These are phyloP conservation scores for Potamarius usumacintae DNA, from an alignment of 2,113 vertebrate species.

Conservation along the genomic window DNA sequence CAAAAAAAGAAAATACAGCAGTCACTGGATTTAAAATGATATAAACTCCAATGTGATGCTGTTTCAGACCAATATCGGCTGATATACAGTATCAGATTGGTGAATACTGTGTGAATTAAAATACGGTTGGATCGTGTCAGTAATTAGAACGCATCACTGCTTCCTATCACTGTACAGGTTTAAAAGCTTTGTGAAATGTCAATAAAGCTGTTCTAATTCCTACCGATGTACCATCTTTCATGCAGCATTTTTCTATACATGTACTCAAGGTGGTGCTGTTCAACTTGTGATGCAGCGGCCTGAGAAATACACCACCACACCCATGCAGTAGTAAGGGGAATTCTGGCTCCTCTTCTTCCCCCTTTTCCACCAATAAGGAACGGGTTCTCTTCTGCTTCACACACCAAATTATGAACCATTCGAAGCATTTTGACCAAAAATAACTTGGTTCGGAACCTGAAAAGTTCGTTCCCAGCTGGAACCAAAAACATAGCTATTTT, in stretches of 20 bases:
- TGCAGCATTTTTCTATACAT: not conserved
- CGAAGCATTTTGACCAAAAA: too few relatives aligned
- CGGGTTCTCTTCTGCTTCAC: too few relatives aligned
- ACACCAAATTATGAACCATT: too few relatives aligned
- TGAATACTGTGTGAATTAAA: not conserved
- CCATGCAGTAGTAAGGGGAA: not conserved
- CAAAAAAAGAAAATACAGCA: not conserved
- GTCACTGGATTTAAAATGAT: not conserved
- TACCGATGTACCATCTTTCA: not conserved
- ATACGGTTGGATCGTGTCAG: not conserved
- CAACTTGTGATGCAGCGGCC: not conserved
- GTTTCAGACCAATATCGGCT: not conserved
- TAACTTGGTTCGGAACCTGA: too few relatives aligned
- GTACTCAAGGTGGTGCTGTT: not conserved
- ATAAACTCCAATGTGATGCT: not conserved
- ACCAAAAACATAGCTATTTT: too few relatives aligned
- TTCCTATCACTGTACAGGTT: not conserved
- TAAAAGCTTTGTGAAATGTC: not conserved
- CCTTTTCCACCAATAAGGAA: too few relatives aligned
- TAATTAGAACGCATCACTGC: not conserved
- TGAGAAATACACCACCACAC: not conserved
- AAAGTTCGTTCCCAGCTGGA: too few relatives aligned
- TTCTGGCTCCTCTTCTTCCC: not conserved
- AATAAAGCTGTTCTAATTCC: conserved; percentile 23
- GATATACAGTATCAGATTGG: not conserved